phyloP scores from a whole-genome alignment of 2,113 vertebrate species.

The Dendrocopos noguchii region DNA sequence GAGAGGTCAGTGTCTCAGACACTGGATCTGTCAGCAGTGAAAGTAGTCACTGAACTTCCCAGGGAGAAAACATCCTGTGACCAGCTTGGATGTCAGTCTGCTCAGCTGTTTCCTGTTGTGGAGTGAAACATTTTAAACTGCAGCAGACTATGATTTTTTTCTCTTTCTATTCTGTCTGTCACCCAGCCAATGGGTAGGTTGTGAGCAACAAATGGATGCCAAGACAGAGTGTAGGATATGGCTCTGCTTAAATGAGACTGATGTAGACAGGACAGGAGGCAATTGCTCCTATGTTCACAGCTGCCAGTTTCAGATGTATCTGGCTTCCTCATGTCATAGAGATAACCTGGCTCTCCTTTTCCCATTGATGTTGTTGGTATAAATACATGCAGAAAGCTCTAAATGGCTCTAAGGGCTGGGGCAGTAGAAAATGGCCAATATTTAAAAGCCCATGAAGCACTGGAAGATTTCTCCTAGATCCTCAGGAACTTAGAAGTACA shows the following conservation, averaged over 20 bases:
- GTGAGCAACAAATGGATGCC: background rate
- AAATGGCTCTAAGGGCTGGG: background rate
- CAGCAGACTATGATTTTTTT: background rate
- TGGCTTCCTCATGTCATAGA: background rate
- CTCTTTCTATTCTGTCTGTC: background rate
- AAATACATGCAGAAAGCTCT: background rate
- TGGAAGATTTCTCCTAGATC: background rate
- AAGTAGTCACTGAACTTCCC: slow-evolving; percentile 49
- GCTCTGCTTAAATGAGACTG: background rate
- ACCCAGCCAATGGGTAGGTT: background rate
- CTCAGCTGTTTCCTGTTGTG: slow-evolving; percentile 70
- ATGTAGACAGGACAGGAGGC: background rate
- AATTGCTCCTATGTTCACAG: background rate
- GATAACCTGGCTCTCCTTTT: background rate
- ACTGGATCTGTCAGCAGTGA: slow-evolving; percentile 59
- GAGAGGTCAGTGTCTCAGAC: slow-evolving; percentile 52
- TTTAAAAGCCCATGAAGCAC: background rate
- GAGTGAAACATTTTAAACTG: background rate
- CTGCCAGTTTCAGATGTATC: background rate
- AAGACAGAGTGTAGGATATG: background rate
- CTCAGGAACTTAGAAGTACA: background rate
- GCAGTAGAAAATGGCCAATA: accelerated
- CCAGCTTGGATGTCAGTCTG: slow-evolving; percentile 61
- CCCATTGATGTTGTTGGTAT: background rate
- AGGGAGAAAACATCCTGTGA: slow-evolving; percentile 54